Conservation (phyloP, 2,113 vertebrate genomes). For the Alectura lathami region DNA sequence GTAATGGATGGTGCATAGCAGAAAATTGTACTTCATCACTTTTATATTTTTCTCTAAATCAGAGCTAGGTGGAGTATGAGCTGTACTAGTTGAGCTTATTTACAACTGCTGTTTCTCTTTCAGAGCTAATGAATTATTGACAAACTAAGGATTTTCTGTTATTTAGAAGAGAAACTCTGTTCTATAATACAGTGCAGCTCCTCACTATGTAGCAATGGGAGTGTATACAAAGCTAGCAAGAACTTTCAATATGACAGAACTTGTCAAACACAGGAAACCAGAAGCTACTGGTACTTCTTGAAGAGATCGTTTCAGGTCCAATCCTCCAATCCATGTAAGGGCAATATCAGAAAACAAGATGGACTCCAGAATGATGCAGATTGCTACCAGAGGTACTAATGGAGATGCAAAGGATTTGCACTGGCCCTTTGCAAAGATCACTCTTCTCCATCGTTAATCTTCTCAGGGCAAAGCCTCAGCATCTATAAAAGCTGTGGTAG, state of each 20-base stretch:
- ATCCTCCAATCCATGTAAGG: neutral
- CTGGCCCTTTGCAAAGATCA: neutral
- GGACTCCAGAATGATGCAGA: neutral
- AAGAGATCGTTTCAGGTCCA: neutral
- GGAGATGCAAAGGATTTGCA: neutral
- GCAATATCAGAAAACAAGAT: neutral
- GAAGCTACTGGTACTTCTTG: neutral
- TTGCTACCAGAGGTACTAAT: neutral
- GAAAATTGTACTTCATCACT: neutral
- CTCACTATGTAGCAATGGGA: neutral
- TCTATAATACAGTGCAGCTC: neutral
- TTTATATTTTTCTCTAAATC: neutral
- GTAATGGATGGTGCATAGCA: neutral
- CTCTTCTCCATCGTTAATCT: neutral
- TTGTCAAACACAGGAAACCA: neutral
- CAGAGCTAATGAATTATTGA: constrained; percentile 23
- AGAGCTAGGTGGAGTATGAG: neutral
- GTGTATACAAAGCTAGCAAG: neutral
- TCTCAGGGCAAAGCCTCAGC: neutral
- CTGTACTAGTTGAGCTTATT: constrained; percentile 15
- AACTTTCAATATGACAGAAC: neutral
- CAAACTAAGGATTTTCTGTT: neutral
- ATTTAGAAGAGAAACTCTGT: neutral
- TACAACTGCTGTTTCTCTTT: neutral
- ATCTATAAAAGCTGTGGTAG: neutral